Evolutionary conservation across 2,888 invertebrate genomes (phyloP), one percentile per base, ranked within the genome.

Genomic region (Toxonevra muliebris): DNA sequence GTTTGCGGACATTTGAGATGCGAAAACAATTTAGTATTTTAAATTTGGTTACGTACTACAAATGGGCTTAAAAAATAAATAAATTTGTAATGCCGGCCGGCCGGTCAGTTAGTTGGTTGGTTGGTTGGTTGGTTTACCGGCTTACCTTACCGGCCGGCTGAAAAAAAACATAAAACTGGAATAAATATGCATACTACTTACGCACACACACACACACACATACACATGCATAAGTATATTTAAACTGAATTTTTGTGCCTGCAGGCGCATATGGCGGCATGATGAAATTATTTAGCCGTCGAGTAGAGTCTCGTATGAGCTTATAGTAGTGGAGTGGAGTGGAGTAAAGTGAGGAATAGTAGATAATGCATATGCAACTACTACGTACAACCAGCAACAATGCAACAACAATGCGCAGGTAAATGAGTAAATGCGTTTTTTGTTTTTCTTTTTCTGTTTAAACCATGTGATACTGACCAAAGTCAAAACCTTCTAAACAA

Each of bases 331-430:
- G 62, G 69, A 67, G 65, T 74, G 30, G 30, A 30, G 30, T 30
- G 7, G 30, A 30, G 30, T 30, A 30, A 7, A 30, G 3, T 30
- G 7, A 30, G 30, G 30, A 4, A 30, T 30, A 30, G 30, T 4
- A 30, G 10, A 48, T 15, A 13, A 15, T 15, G 15, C 11, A 48
- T 48, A n/a, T 48, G 48, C 48, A 48, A 15, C n/a, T 15, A 48
- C 48, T 13, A 4, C 11, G 48, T 48, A 48, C 11, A 15, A 78
- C 73, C 79, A 78, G 45, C 57, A 64, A 55, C 57, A 64, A 57
- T 2, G 2, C 48, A 48, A 48, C 48, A 48, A 13, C 13, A 48
- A 48, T 48, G 48, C 48, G 15, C 30, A 30, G 30, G 30, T 7
- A 30, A 30, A 30, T 30, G 30, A 30, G 30, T 4, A 30, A 30